Base-by-base conservation (phyloP, 2,797 vertebrate genomes). In the Macroramphosus scolopax region DNA sequence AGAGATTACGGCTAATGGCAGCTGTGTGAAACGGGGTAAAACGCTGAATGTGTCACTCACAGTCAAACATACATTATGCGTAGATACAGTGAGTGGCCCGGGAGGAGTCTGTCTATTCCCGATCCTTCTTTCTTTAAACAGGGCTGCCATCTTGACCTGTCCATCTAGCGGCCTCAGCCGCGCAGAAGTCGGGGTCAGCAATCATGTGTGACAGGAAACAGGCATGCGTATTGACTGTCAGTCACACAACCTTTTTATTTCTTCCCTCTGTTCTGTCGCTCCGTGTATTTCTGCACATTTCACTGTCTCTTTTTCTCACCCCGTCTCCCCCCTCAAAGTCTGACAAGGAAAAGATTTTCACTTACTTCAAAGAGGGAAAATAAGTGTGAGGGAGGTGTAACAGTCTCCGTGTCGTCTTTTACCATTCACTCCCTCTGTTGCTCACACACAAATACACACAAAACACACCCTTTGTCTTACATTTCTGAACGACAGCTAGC, bases 171-270 rank as follows among this genome's bases (percentile, higher is more conserved):
- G n/a, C n/a, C n/a, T n/a, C n/a, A n/a, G n/a, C n/a, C n/a, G n/a
- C n/a, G n/a, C n/a, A n/a, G n/a, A n/a, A n/a, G n/a, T n/a, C n/a
- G n/a, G n/a, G n/a, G n/a, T n/a, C n/a, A n/a, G 66, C 68, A 47
- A 68, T 82, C 76, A 75, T 74, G 56, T 50, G 50, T 82, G 79
- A 77, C 78, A 80, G 70, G 68, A 75, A 85, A 77, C 76, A 63
- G 71, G 50, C 81, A 56, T 75, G 40, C 45, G 5, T 58, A 68
- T 54, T 55, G 64, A 43, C 69, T 77, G 83, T 81, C 85, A 81
- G 59, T 83, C 82, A 79, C 65, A 59, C 22, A 8, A 31, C 37
- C 68, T 63, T 71, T 78, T 60, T 75, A 72, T 64, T 63, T 53
- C 50, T 30, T 53, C 47, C 54, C n/a, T n/a, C n/a, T 12, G 24